Evolutionary conservation across 1,140 invertebrate genomes (phyloP), one percentile per base, ranked within the genome.

Genomic region (Apolygus lucorum): DNA sequence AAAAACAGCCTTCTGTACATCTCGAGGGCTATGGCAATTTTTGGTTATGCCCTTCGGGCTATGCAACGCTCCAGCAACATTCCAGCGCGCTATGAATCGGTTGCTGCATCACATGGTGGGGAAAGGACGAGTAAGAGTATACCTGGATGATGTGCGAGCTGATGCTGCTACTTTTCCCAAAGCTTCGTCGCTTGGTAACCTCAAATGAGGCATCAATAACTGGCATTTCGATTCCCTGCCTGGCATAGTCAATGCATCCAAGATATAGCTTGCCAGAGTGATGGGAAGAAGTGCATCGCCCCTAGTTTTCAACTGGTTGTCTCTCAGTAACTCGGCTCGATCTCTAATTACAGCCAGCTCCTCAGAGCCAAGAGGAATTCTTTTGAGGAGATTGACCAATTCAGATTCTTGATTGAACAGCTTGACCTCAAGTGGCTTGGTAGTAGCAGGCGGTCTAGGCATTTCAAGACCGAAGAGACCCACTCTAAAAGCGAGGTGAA

Each of bases 321-420:
- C 92, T 64, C 90, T 83, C 11, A 98, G 78, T 78, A 92, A 88
- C 76, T 91, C 88, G 0, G 95, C 95, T 68, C 91, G 85, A 71
- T 94, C 89, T 59, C 92, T 80, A 2, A 98, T 86, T 71, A 96
- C 88, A 28, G 85, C 81, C 68, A 98, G 76, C 79, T 98, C 93
- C 59, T 86, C 84, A 2, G 84, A 80, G n/a, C 90, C 90, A 14
- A 96, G 82, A 0, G 93, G 92, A 69, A 98, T 90, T 73, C 90
- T 88, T 79, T 97, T 97, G 54, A 99, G 78, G 26, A 96, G 80
- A 25, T 86, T 86, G 8, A 97, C 89, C 1, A 99, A 81, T 77
- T 98, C 96, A 8, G 92, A 90, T 80, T 99, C 96, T 77, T 98
- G 95, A 79, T 99, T 94, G 54, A 93, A 93, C 63, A 98, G 75